A percentile compares a stretch with the other conserved stretches of the same genome.
These are phyloP conservation scores for Sminthurides aquaticus DNA, from an alignment of 2,888 invertebrate species.

Conservation along the genomic window DNA sequence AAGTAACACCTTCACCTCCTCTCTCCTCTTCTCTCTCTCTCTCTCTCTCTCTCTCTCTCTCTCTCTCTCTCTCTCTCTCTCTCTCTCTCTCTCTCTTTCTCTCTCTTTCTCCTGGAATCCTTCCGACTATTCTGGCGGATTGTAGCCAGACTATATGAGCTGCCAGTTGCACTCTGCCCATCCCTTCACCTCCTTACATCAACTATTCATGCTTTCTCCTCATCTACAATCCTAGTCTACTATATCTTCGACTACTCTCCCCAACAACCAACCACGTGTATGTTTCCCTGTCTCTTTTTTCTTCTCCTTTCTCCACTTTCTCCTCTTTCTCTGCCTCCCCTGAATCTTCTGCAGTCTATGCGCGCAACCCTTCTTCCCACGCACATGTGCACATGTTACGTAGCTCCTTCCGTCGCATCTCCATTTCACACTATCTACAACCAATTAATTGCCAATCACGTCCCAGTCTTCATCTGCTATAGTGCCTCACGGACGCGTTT, in stretches of 20 bases:
- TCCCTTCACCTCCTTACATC: not conserved
- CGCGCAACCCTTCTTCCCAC: no score
- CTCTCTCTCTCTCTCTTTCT: no score
- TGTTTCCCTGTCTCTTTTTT: not conserved
- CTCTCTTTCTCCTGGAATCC: slow-evolving; percentile 8
- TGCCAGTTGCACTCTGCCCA: not conserved
- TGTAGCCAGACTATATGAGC: not conserved
- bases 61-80: slow-evolving; percentile 27
- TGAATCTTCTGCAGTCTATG: not conserved
- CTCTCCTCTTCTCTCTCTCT: slow-evolving; percentile 20
- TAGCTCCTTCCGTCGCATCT: no score
- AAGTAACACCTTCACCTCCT: slow-evolving; percentile 28
- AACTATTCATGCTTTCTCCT: not conserved
- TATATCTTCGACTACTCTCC: not conserved
- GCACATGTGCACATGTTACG: not conserved
- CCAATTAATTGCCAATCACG: no score
- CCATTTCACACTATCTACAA: no score
- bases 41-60: slow-evolving; percentile 27
- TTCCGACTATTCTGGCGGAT: not conserved
- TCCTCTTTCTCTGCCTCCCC: not conserved
- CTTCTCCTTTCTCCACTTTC: slow-evolving; percentile 1
- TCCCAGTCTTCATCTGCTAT: no score
- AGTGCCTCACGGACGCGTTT: no score
- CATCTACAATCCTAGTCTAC: not conserved
- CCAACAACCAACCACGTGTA: not conserved